A percentile compares a stretch with the other conserved stretches of the same genome.
Conservation (phyloP, 2,797 vertebrate genomes). For the Naso thynnoides region DNA sequence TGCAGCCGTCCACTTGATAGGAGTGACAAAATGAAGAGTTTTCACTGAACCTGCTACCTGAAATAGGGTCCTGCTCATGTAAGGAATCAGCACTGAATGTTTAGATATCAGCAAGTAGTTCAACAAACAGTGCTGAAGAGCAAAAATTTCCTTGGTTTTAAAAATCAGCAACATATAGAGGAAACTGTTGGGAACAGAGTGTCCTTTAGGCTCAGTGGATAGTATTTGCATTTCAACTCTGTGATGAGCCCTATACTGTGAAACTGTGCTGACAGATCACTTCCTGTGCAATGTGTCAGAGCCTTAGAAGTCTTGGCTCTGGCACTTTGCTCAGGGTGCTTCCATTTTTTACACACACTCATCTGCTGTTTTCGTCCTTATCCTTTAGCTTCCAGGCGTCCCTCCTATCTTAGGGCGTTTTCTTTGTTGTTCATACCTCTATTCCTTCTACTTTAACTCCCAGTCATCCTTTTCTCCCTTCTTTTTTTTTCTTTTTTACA, state of each 20-base stretch:
- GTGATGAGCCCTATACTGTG: conserved; percentile 55
- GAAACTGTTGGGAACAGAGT: conserved; percentile 32
- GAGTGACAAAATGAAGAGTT: no score
- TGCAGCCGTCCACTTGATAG: no score
- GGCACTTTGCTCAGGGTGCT: conserved; percentile 69
- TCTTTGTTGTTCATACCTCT: conserved; percentile 65
- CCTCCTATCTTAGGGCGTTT: conserved; percentile 63
- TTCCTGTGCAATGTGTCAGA: conserved; percentile 67
- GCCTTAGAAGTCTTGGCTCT: conserved; percentile 65
- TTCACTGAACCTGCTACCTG: no score
- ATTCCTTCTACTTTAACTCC: conserved; percentile 29
- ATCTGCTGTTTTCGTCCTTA: conserved; percentile 48
- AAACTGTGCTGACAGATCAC: conserved; percentile 76
- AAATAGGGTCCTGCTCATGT: neutral
- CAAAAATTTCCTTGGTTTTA: conserved; percentile 16
- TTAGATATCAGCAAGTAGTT: conserved; percentile 13
- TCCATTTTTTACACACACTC: conserved; percentile 67
- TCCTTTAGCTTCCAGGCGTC: conserved; percentile 45
- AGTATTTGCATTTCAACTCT: conserved; percentile 64
- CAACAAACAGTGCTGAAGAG: conserved; percentile 18
- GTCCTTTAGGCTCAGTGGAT: conserved; percentile 48
- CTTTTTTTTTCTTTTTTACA: conserved; percentile 12
- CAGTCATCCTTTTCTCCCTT: conserved; percentile 34
- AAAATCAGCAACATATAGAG: conserved; percentile 23
- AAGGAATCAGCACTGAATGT: conserved; percentile 15